Conservation (phyloP, 2,113 vertebrate genomes). For the Gnathonemus echidnorhynchus region DNA sequence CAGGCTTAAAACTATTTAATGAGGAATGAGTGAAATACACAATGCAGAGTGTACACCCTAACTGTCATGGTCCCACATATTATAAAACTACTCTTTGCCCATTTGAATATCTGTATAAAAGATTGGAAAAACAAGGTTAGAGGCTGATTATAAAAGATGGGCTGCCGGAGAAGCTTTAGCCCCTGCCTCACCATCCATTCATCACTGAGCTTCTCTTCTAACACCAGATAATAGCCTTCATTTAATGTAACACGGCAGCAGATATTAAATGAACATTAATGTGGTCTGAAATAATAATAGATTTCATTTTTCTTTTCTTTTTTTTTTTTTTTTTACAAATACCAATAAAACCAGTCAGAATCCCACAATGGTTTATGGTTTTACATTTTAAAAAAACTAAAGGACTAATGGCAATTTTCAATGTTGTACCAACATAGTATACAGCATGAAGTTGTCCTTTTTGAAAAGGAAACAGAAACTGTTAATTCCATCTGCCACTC, state of each 20-base stretch:
- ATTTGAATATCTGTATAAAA: background rate
- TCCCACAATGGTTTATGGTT: background rate
- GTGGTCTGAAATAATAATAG: conserved; percentile 21
- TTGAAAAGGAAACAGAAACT: background rate
- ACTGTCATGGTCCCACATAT: background rate
- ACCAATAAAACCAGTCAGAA: background rate
- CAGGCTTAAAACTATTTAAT: background rate
- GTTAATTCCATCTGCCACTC: background rate
- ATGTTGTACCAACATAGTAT: background rate
- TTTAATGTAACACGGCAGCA: conserved; percentile 48
- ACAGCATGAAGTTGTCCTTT: background rate
- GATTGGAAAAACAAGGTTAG: background rate
- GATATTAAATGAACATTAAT: conserved; percentile 22
- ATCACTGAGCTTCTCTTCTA: conserved; percentile 35
- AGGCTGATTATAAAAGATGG: background rate
- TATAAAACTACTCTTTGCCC: background rate
- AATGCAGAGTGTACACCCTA: too few relatives aligned
- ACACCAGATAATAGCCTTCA: conserved; percentile 50
- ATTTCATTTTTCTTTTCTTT: background rate
- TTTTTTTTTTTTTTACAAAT: background rate
- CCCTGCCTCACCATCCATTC: conserved; percentile 47
- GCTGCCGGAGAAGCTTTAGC: conserved; percentile 33
- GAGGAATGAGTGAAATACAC: background rate
- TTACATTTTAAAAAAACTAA: background rate
- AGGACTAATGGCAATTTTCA: background rate